Percentiles rank a stretch among this genome's conserved stretches.
Evolutionary conservation across 2,888 invertebrate species (phyloP).

Genomic region (Lingula anatina): DNA sequence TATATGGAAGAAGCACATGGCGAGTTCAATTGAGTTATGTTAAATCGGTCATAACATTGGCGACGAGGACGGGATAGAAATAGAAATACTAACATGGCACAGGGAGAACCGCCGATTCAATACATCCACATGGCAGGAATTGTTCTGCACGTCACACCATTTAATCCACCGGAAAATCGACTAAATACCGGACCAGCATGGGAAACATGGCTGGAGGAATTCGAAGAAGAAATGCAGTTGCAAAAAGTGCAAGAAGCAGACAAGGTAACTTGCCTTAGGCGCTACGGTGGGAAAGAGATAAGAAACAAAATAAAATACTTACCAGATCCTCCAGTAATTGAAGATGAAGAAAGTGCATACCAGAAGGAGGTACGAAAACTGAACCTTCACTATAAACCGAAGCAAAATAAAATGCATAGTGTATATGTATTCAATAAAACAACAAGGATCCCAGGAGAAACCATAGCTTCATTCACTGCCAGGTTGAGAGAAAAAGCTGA

Average conservation of each 20-base stretch:
- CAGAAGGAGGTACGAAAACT: conserved; percentile 5
- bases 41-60: no score
- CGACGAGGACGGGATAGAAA: no score
- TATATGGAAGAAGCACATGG: no score
- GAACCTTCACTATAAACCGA: conserved; percentile 8
- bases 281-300: conserved; percentile 8
- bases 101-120: no score
- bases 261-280: conserved; percentile 7
- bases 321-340: conserved; percentile 1
- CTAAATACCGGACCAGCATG: conserved; percentile 3
- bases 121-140: no score
- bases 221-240: no score
- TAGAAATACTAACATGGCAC: no score
- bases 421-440: not conserved
- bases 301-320: conserved; percentile 3
- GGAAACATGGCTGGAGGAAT: conserved; percentile 8
- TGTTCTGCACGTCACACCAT: no score
- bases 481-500: conserved; percentile 5
- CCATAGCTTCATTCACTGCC: conserved; percentile 1
- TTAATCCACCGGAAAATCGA: conserved; percentile 1
- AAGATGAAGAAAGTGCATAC: conserved; percentile 3
- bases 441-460: no score
- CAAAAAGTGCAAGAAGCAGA: conserved; percentile 6
- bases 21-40: no score
- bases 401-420: conserved; percentile 4